phyloP scores from a whole-genome alignment of 2,888 invertebrate genomes.

The Dryococelus australis region DNA sequence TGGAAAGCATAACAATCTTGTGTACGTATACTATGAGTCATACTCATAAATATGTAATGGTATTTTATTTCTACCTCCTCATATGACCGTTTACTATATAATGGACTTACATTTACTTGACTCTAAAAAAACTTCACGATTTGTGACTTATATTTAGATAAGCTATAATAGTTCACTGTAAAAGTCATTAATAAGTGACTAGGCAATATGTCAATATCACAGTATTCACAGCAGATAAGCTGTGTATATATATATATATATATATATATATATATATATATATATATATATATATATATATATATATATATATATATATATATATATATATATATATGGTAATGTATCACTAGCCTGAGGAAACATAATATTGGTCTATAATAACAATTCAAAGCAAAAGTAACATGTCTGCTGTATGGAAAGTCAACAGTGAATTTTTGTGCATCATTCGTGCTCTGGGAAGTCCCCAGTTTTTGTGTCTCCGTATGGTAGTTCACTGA shows the following conservation, averaged over 20 bases:
- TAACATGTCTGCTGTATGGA: too few relatives aligned
- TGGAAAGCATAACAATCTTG: neutral
- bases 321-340: neutral
- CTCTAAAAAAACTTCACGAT: neutral
- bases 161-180: neutral
- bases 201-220: too few relatives aligned
- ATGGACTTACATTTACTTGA: too few relatives aligned
- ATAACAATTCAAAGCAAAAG: neutral
- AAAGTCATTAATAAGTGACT: neutral
- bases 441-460: neutral
- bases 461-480: slow-evolving; percentile 17
- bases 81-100: neutral
- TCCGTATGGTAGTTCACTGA: neutral
- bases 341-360: neutral
- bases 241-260: too few relatives aligned
- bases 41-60: neutral
- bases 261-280: too few relatives aligned
- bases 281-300: too few relatives aligned
- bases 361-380: neutral
- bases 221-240: neutral
- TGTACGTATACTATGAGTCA: neutral
- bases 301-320: too few relatives aligned
- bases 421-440: too few relatives aligned
- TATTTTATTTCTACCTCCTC: neutral
- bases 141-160: neutral